A percentile compares a stretch with the other conserved stretches of the same genome.
phyloP scores from a whole-genome alignment of 2,797 vertebrate genomes.

The Rousettus madagascariensis region DNA sequence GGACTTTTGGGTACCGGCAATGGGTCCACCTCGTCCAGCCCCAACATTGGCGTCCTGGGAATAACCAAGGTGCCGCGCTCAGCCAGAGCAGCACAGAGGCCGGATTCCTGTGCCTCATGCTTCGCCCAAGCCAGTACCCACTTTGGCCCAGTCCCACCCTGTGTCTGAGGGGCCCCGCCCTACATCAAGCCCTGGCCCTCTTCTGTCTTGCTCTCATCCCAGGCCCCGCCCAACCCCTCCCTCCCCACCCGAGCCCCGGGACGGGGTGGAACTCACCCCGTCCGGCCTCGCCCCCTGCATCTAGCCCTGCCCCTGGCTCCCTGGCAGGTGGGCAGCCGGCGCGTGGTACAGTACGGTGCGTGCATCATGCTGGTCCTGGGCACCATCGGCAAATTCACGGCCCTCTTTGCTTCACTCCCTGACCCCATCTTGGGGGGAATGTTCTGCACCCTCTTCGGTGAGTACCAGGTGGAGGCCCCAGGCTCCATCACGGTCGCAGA shows the following conservation, averaged over 20 bases:
- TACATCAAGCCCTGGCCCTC: neutral
- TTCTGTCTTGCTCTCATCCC: neutral
- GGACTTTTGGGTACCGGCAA: conserved; percentile 96
- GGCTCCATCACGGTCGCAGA: rapidly evolving
- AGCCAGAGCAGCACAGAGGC: neutral
- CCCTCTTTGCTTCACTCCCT: conserved; percentile 94
- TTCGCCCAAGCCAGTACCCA: neutral
- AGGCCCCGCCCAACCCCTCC: neutral
- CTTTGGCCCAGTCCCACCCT: neutral
- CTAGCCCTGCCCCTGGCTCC: neutral
- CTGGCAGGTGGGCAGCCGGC: conserved; percentile 93
- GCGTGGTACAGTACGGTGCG: conserved; percentile 96
- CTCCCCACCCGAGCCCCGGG: neutral
- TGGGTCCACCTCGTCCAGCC: conserved; percentile 97
- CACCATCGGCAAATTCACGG: conserved; percentile 95
- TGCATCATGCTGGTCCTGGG: conserved; percentile 95
- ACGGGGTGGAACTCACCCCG: neutral
- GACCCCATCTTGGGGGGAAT: conserved; percentile 97
- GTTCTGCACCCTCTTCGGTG: conserved; percentile 98
- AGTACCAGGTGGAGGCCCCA: conserved; percentile 29
- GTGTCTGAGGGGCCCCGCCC: neutral
- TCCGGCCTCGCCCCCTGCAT: neutral
- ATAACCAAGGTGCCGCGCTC: conserved; percentile 93
- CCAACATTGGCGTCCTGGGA: conserved; percentile 96
- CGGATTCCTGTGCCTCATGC: neutral